Conservation (phyloP, 2,113 vertebrate genomes). For the Campylomormyrus numenius region DNA sequence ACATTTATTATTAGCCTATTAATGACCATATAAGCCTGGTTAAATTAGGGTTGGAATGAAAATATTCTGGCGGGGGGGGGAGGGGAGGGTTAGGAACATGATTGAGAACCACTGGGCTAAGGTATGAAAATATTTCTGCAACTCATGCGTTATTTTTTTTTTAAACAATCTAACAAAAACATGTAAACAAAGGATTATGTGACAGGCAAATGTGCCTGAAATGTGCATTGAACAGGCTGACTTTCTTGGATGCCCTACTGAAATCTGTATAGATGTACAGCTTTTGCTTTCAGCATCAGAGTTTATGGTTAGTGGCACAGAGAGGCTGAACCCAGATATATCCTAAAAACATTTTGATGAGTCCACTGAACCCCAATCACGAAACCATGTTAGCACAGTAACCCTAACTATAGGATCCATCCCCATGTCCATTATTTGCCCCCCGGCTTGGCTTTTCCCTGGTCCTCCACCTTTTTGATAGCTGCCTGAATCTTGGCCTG, state of each 20-base stretch:
- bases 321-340: too few relatives aligned
- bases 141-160: not conserved
- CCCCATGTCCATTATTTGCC: not conserved
- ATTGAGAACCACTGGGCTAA: not conserved
- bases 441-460: conserved; percentile 75
- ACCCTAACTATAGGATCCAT: not conserved
- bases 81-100: not conserved
- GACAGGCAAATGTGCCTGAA: not conserved
- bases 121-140: not conserved
- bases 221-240: not conserved
- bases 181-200: not conserved
- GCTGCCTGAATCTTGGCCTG: conserved; percentile 85
- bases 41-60: not conserved
- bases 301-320: not conserved
- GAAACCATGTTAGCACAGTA: not conserved
- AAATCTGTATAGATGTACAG: too few relatives aligned
- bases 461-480: conserved; percentile 95
- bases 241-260: not conserved
- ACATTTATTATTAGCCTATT: not conserved
- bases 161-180: not conserved
- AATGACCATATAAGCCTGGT: not conserved
- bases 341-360: not conserved
- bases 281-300: not conserved
- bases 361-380: not conserved
- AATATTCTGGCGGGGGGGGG: too few relatives aligned